phyloP scores from a whole-genome alignment of 2,797 vertebrate species.

The Allobates femoralis region DNA sequence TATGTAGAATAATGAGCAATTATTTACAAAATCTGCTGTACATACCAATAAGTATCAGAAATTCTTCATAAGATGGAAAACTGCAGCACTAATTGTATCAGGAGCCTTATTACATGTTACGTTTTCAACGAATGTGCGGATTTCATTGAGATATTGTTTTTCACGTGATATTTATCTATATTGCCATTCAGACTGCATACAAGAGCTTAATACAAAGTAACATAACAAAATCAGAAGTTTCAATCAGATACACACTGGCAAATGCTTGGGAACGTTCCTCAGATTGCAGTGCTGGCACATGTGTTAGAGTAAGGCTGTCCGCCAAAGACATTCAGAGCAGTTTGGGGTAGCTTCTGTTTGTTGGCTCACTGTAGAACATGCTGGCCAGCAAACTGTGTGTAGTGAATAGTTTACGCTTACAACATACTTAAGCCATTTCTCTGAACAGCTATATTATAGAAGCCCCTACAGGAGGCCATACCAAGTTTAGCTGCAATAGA shows the following conservation, averaged over 20 bases:
- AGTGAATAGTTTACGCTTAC: not conserved
- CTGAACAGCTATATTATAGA: constrained; percentile 2
- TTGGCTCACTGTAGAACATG: constrained; percentile 4
- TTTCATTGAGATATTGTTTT: constrained; percentile 34
- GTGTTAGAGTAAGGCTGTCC: not conserved
- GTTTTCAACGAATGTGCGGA: not conserved
- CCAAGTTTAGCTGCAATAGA: not conserved
- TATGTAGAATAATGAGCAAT: not conserved
- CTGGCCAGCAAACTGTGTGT: constrained; percentile 1
- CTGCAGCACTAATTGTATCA: not conserved
- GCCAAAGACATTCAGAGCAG: constrained; percentile 43
- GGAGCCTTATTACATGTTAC: not conserved
- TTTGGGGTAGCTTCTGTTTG: constrained; percentile 55
- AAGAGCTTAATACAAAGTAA: constrained; percentile 33
- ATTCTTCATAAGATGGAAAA: too few species aligned
- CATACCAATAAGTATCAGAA: not conserved
- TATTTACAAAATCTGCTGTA: not conserved
- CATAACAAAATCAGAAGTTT: constrained; percentile 18
- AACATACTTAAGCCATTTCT: constrained; percentile 2
- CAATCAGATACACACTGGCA: constrained; percentile 52
- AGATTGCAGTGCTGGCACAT: constrained; percentile 32
- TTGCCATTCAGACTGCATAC: constrained; percentile 18
- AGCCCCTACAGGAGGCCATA: not conserved
- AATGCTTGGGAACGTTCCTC: constrained; percentile 25
- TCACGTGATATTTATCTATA: constrained; percentile 39